Evolutionary conservation across 53 echinoderm and acorn worm genomes (phyloP).

Genomic region (Arbacia lixula): DNA sequence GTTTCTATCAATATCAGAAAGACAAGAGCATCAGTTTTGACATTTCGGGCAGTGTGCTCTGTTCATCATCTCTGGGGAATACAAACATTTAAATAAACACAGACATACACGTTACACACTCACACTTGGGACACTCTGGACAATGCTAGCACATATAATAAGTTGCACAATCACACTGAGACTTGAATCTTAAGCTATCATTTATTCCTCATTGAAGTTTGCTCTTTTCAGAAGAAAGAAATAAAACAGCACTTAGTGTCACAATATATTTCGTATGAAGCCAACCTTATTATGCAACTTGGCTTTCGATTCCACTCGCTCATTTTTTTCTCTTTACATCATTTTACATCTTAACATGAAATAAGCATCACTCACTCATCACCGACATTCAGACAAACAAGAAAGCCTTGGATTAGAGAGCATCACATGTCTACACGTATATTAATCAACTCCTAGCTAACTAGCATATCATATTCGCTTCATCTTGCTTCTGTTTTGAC

Average conservation of each 20-base stretch:
- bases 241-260: conserved; percentile 61
- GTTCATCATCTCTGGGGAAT: too few species aligned
- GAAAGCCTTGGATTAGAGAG: too few species aligned
- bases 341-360: conserved; percentile 29
- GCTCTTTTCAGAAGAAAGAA: conserved; percentile 32
- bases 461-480: background rate
- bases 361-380: background rate
- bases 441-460: background rate
- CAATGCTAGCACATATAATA: too few species aligned
- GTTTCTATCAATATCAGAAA: too few species aligned
- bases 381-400: too few species aligned
- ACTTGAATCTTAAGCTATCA: conserved; percentile 44
- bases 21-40: too few species aligned
- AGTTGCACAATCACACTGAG: background rate
- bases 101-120: too few species aligned
- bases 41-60: too few species aligned
- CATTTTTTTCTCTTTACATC: conserved; percentile 22
- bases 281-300: conserved; percentile 36
- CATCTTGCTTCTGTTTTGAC: too few species aligned
- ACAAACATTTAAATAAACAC: too few species aligned
- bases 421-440: background rate
- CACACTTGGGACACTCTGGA: too few species aligned
- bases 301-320: conserved; percentile 11
- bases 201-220: conserved; percentile 54
- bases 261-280: conserved; percentile 50